Evolutionary conservation across 2,888 invertebrate genomes (phyloP), one percentile per base, ranked within the genome.

Genomic region (Agriotes lineatus): DNA sequence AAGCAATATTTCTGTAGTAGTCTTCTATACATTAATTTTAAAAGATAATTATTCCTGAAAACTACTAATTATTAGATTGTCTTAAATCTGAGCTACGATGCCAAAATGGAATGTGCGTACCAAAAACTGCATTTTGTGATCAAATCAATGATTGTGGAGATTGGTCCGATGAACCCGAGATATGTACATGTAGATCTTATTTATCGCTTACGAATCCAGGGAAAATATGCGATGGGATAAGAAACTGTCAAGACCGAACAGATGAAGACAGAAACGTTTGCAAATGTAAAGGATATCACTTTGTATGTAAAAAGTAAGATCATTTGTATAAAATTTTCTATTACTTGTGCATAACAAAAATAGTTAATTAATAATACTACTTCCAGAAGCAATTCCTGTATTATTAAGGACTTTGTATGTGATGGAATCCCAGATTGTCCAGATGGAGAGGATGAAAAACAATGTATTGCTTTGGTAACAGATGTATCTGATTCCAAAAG

Each of bases 391-490:
- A 83, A 86, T 5, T 84, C 86, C 58, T 94, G 94, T 76, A 87
- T 95, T 45, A 88, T 93, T 0, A 85, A 85, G 19, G 93, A 94
- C 72, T 89, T 92, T 83, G 88, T 94, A 0, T 95, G 95, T 79
- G 95, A 95, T 78, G 91, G 90, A n/a, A 82, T 88, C 5, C 76
- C 81, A 0, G 94, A 95, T 78, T 95, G 95, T 80, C 90, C 90
- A 0, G 85, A 89, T 66, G 90, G 90, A 4, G 91, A 92, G 73
- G 95, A 95, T 77, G 95, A 95, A 80, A 80, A 79, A 5, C 82
- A 84, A 3, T 95, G 95, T 78, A 85, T 87, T 57, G 89, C 83
- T 9, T 78, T 90, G 35, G 84, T 84, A 71, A 14, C 62, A 9
- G 4, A 1, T 14, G n/a, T 14, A 10, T 39, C n/a, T n/a, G n/a